Evolutionary conservation across 2,888 invertebrate genomes (phyloP), one percentile per base, ranked within the genome.

Genomic region (Arrhopalites spinosus): DNA sequence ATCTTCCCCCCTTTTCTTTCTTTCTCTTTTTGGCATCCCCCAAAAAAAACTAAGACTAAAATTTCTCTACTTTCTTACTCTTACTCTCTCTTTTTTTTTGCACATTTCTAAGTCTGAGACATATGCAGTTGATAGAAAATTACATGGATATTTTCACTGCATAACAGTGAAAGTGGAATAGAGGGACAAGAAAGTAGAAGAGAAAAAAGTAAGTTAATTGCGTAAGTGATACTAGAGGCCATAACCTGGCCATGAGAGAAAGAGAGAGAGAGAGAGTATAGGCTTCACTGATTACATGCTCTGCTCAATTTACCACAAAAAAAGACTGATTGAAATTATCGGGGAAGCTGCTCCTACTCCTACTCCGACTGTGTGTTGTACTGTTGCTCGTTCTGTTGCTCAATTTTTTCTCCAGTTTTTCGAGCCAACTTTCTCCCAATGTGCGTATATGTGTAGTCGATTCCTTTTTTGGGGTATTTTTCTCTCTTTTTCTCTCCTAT

Each of bases 1-100:
- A 13, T 25, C 11, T 25, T 23, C 25, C 13, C 25, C 20, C 53
- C n/a, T n/a, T 23, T 20, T 53, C 23, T 23, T n/a, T 53, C 59
- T 25, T 25, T 70, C 53, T 66, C 59, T 36, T 67, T 68, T 61
- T 25, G 43, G 17, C n/a, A n/a, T 50, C 50, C 15, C n/a, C n/a
- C n/a, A n/a, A n/a, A n/a, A 50, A 50, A 50, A n/a, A 50, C 15
- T 15, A 5, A 2, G 15, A n/a, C 15, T 45, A n/a, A 56, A 2
- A 2, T 3, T 59, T 59, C 25, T 59, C 3, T 53, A 20, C 20
- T 20, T 20, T 53, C 53, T 53, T 53, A 1, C 23, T 53, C 20
- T 50, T 50, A 8, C 50, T 50, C 50, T 50, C n/a, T 53, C 53
- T 23, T 53, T 47, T 13, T 47, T 47, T 47, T 20, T 5, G 8